Evolutionary conservation across 2,888 invertebrate genomes (phyloP).

Genomic region (Lysandra coridon): DNA sequence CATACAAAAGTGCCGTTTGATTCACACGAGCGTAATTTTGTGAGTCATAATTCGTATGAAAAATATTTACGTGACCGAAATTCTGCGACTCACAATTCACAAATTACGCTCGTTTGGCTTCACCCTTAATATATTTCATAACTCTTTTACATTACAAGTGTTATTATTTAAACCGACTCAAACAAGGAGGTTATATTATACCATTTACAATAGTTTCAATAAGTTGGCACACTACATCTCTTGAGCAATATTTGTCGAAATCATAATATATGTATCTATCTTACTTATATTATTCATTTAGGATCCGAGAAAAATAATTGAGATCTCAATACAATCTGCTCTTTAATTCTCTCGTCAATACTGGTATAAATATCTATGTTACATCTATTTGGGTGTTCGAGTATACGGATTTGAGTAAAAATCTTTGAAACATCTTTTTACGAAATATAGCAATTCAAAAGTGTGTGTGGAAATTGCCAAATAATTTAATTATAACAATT

Average conservation of each 20-base stretch:
- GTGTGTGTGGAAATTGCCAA: background rate
- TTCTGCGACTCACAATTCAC: too few relatives aligned
- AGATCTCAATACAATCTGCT: slow-evolving; percentile 61
- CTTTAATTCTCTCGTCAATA: slow-evolving; percentile 70
- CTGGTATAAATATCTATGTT: slow-evolving; percentile 55
- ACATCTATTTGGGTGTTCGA: slow-evolving; percentile 20
- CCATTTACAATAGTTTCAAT: background rate
- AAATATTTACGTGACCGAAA: too few relatives aligned
- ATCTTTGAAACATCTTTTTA: background rate
- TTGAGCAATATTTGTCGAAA: slow-evolving; percentile 48
- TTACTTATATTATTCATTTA: slow-evolving; percentile 54
- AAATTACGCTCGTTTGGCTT: too few relatives aligned
- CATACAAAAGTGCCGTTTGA: too few relatives aligned
- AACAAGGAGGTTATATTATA: background rate
- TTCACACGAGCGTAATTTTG: too few relatives aligned
- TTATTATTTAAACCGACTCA: background rate
- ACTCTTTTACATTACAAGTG: background rate
- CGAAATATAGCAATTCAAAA: background rate
- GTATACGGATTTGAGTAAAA: background rate
- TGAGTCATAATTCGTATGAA: too few relatives aligned
- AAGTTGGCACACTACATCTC: slow-evolving; percentile 32
- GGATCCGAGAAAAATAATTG: slow-evolving; percentile 66
- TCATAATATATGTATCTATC: slow-evolving; percentile 50
- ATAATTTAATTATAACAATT: too few relatives aligned
- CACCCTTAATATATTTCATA: background rate